Evolutionary conservation across 2,113 vertebrate genomes (phyloP).

Genomic region (Promerops cafer): DNA sequence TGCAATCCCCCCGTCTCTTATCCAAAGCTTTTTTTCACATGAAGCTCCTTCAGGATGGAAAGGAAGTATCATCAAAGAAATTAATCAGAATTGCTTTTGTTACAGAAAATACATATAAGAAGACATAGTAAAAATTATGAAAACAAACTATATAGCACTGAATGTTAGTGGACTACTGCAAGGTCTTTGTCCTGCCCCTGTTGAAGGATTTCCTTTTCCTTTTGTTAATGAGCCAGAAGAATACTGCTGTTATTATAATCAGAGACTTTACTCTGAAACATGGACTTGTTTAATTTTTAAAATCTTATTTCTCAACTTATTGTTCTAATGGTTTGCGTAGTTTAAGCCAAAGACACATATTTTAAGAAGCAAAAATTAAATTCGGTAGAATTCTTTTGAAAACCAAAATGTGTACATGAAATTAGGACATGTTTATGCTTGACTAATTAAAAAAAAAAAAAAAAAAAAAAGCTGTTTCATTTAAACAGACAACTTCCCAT

Average conservation of each 20-base stretch:
- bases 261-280: not conserved
- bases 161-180: not conserved
- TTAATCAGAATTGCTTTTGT: not conserved
- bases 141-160: not conserved
- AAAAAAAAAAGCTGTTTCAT: not conserved
- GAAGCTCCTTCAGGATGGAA: not conserved
- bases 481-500: not conserved
- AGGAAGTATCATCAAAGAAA: not conserved
- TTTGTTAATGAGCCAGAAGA: not conserved
- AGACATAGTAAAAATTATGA: not conserved
- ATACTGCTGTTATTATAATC: not conserved
- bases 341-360: not conserved
- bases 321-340: not conserved
- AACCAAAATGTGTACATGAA: not conserved
- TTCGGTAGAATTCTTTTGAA: not conserved
- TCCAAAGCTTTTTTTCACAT: not conserved
- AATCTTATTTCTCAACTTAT: not conserved
- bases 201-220: not conserved
- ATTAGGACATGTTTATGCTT: not conserved
- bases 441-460: not conserved
- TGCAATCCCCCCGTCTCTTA: not conserved
- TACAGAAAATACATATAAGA: not conserved
- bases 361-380: not conserved
- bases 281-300: not conserved
- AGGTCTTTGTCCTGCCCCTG: not conserved